Percentiles rank a stretch among this genome's conserved stretches.
These are phyloP conservation scores for Drosophila percnosoma DNA, from an alignment of 2,888 invertebrate genomes.

Conservation along the genomic window DNA sequence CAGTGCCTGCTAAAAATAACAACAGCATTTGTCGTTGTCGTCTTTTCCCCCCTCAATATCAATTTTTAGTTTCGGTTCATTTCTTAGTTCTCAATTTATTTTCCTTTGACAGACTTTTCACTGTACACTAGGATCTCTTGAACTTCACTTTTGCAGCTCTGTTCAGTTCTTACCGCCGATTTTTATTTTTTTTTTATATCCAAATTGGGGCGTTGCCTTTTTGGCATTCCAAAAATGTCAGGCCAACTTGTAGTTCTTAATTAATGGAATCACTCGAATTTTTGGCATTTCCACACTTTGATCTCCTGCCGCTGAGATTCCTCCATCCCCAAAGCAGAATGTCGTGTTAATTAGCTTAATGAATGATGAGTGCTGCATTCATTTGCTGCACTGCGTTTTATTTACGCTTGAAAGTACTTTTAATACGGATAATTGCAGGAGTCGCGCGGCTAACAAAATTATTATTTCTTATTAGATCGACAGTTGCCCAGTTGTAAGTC, in stretches of 20 bases:
- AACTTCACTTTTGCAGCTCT: conserved; percentile 30
- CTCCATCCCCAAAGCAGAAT: not conserved
- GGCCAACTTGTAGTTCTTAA: conserved; percentile 41
- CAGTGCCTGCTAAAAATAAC: conserved; percentile 61
- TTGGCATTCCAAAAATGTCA: conserved; percentile 25
- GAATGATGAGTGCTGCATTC: not conserved
- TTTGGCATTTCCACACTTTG: conserved; percentile 44
- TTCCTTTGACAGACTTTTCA: conserved; percentile 25
- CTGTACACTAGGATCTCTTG: conserved; percentile 17
- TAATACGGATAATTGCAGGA: not conserved
- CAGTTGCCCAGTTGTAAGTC: not conserved
- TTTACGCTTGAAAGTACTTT: not conserved
- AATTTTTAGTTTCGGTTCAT: conserved; percentile 12
- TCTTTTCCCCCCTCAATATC: conserved; percentile 1
- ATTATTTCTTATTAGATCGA: not conserved
- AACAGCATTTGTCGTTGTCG: conserved; percentile 30
- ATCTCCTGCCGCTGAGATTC: conserved; percentile 18
- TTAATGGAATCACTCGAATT: conserved; percentile 33
- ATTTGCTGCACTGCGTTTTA: not conserved
- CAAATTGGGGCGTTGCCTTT: conserved; percentile 6
- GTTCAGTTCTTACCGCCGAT: conserved; percentile 13
- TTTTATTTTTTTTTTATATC: conserved; percentile 9
- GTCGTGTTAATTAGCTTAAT: conserved; percentile 8
- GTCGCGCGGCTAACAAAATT: not conserved
- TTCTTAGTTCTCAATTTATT: conserved; percentile 18